These are phyloP conservation scores for Lithosia quadra DNA, from an alignment of 2,888 invertebrate genomes.

Conservation along the genomic window DNA sequence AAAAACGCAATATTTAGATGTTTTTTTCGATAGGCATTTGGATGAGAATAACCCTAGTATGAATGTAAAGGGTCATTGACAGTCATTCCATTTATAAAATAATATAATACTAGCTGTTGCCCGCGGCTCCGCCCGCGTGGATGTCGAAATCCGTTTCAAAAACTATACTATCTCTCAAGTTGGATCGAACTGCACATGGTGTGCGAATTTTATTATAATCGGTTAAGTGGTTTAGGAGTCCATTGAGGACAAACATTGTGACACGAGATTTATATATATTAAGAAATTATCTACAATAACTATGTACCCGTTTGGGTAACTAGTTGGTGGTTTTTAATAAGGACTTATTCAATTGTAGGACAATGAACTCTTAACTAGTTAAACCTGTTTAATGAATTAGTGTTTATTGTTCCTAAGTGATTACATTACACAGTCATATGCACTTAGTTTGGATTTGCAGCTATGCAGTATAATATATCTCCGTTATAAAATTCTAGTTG, in stretches of 20 bases:
- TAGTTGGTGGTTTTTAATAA: conserved; percentile 3
- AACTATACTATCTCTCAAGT: no score
- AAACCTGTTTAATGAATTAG: conserved; percentile 13
- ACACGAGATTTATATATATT: no score
- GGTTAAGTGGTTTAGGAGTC: no score
- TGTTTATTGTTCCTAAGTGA: conserved; percentile 8
- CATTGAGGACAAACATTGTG: no score
- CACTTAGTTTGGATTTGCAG: no score
- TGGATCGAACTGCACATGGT: no score
- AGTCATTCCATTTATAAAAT: not conserved
- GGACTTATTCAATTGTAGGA: not conserved
- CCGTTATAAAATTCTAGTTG: no score
- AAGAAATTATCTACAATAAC: not conserved
- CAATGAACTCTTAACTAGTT: conserved; percentile 13
- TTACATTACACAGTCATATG: not conserved
- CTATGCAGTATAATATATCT: no score
- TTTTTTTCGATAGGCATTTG: not conserved
- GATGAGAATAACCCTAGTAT: not conserved
- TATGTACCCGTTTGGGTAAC: not conserved
- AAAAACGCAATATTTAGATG: not conserved
- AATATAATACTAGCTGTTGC: no score
- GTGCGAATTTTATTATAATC: no score
- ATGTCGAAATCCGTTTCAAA: no score
- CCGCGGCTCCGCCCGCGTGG: no score
- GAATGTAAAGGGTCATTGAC: not conserved